These are phyloP conservation scores for Calliopum simillimum DNA, from an alignment of 2,888 invertebrate genomes.

Conservation along the genomic window DNA sequence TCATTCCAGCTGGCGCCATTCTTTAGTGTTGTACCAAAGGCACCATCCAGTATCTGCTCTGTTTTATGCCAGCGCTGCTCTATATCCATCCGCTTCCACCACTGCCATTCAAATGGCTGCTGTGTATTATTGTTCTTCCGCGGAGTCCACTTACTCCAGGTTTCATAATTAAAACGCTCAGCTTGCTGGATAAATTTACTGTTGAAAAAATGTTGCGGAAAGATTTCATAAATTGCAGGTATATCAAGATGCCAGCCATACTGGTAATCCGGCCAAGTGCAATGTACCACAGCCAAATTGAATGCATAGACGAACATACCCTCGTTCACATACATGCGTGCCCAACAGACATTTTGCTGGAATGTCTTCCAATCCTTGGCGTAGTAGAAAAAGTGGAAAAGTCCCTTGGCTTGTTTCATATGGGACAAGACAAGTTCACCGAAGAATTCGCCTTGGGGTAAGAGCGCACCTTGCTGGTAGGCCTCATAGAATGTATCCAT, in stretches of 20 bases:
- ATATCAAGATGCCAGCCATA: conserved; percentile 73
- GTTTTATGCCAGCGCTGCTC: background rate
- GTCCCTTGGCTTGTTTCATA: conserved; percentile 33
- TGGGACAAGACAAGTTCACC: conserved; percentile 48
- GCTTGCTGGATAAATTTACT: conserved; percentile 75
- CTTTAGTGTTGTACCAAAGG: background rate
- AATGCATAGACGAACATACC: conserved; percentile 75
- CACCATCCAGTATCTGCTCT: background rate
- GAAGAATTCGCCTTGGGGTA: conserved; percentile 61
- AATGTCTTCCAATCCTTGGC: conserved; percentile 78
- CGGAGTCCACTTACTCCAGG: conserved; percentile 39
- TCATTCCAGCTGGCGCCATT: background rate
- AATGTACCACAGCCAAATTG: conserved; percentile 72
- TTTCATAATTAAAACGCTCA: conserved; percentile 69
- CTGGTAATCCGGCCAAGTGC: conserved; percentile 73
- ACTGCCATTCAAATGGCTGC: no score
- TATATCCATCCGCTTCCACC: background rate
- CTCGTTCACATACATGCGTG: conserved; percentile 75
- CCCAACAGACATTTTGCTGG: conserved; percentile 75
- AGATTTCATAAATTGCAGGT: conserved; percentile 78
- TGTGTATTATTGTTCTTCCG: conserved; percentile 1
- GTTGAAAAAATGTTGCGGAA: conserved; percentile 77
- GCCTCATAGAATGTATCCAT: conserved; percentile 35
- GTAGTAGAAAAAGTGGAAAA: conserved; percentile 74
- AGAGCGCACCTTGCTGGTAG: conserved; percentile 58